Conservation (phyloP, 2,888 invertebrate species). For the Nowickia ferox region DNA sequence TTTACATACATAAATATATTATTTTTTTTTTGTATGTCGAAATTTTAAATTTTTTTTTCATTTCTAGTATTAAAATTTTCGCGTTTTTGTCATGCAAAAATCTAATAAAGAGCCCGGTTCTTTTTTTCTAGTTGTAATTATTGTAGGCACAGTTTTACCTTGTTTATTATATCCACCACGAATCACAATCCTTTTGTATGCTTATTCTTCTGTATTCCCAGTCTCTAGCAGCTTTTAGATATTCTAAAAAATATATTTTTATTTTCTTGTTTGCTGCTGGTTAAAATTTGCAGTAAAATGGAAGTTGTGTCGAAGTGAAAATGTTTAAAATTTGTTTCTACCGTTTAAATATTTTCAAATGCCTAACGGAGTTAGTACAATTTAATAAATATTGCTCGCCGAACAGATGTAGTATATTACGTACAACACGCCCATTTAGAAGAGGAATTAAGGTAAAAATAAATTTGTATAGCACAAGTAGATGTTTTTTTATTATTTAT, state of each 20-base stretch:
- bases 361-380: conserved; percentile 25
- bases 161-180: too few species aligned
- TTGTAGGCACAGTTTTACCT: too few species aligned
- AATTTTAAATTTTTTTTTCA: too few species aligned
- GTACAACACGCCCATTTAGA: conserved; percentile 1
- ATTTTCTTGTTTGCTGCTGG: neutral
- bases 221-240: neutral
- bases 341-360: conserved; percentile 15
- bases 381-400: conserved; percentile 17
- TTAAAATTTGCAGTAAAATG: neutral
- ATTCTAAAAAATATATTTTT: neutral
- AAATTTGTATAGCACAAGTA: neutral
- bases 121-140: too few species aligned
- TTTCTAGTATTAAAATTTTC: too few species aligned
- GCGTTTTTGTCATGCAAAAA: too few species aligned
- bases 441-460: conserved; percentile 23
- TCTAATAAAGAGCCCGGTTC: too few species aligned
- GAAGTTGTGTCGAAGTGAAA: conserved; percentile 2
- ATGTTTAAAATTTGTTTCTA: conserved; percentile 38
- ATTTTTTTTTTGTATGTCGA: too few species aligned
- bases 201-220: conserved; percentile 7
- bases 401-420: conserved; percentile 1
- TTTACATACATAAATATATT: too few species aligned
- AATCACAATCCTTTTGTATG: too few species aligned
- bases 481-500: neutral